A percentile compares a stretch with the other conserved stretches of the same genome.
These are phyloP conservation scores for Venustaconcha ellipsiformis DNA, from an alignment of 1,140 invertebrate genomes.

Conservation along the genomic window DNA sequence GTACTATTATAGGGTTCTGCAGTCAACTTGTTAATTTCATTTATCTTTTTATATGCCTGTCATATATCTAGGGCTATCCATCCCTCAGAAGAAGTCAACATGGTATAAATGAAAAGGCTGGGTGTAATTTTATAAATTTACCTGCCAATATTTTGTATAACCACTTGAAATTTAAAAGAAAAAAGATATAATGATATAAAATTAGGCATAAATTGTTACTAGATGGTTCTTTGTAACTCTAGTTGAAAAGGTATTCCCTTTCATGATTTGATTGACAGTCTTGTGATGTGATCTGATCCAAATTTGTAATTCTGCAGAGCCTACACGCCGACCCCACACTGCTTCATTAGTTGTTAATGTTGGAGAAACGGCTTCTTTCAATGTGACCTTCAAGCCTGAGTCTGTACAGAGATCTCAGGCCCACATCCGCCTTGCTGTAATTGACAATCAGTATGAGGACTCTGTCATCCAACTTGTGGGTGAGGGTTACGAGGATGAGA, in stretches of 20 bases:
- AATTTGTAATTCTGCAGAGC: constrained; percentile 29
- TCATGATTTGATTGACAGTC: too few species aligned
- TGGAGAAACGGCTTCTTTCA: constrained; percentile 59
- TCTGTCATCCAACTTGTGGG: constrained; percentile 67
- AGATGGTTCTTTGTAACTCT: neutral
- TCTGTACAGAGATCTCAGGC: constrained; percentile 61
- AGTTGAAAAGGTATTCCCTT: neutral
- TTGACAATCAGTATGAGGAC: constrained; percentile 70
- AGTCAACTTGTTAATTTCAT: too few species aligned
- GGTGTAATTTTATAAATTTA: too few species aligned
- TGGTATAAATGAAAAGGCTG: too few species aligned
- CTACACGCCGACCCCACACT: constrained; percentile 59
- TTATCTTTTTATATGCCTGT: too few species aligned
- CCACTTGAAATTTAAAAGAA: too few species aligned
- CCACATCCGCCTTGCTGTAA: constrained; percentile 61
- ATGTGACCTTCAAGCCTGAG: constrained; percentile 57
- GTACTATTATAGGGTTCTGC: too few species aligned
- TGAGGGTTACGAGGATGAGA: constrained; percentile 69
- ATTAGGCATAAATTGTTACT: neutral
- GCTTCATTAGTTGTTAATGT: constrained; percentile 64
- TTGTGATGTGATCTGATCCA: too few species aligned
- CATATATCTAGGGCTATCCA: too few species aligned
- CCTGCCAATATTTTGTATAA: too few species aligned
- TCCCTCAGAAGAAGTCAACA: too few species aligned
- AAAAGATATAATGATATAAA: too few species aligned